Base-by-base conservation (phyloP, 2,888 invertebrate species). In the Conchocele bisecta region DNA sequence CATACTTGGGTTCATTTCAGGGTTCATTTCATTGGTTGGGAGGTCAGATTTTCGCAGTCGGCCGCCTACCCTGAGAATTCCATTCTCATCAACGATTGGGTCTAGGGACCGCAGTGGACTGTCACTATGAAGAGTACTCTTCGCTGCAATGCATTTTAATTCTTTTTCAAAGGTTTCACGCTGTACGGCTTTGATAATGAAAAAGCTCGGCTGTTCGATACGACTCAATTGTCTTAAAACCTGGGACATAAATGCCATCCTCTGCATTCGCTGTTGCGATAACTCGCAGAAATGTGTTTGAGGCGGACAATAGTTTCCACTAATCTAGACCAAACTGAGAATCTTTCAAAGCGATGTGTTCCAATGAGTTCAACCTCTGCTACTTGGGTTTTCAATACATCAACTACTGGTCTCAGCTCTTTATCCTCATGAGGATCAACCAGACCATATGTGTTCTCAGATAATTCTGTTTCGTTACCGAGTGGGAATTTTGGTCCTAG, bases 181-280 rank as follows among this genome's bases (percentile, higher is more conserved):
- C n/a, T n/a, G n/a, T n/a, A n/a, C n/a, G n/a, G n/a, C n/a, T n/a
- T 81, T 64, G 46, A 84, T 29, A 60, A 86, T 54, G 86, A n/a
- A 84, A 86, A 86, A 67, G 64, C 83, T 75, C 3, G 13, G 11
- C 33, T 20, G 6, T 15, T 13, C 15, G 11, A 15, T 37, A 15
- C 11, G 37, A 37, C 15, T 37, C 15, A 13, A 37, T 15, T 37
- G 37, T 37, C 15, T 37, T 37, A n/a, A 37, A 13, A 37, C 37
- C 37, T 13, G 11, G 11, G 11, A 37, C 37, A 37, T 13, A 37
- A 15, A 15, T 37, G 37, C 37, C 37, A 37, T 13, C 37, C 37
- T 37, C 15, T 11, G 37, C 37, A 37, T 11, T 11, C 11, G 15
- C 37, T 37, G 11, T 37, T n/a, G n/a, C n/a, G n/a, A 37, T 28